Base-by-base conservation (phyloP, 2,888 invertebrate genomes). In the Netelia inedita region DNA sequence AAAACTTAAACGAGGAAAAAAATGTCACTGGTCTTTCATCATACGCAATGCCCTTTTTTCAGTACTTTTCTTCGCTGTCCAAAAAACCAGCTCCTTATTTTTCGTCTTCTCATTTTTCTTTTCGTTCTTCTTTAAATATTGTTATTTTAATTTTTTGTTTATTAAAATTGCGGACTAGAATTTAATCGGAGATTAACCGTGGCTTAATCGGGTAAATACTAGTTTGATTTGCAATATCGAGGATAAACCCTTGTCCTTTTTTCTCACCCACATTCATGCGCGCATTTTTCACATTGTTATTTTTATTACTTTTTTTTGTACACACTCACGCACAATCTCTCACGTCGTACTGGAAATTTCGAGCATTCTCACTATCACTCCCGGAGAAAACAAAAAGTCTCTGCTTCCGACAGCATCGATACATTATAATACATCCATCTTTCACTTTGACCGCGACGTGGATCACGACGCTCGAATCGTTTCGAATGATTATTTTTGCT, bases 171-270 rank as follows among this genome's bases (percentile, higher is more conserved):
- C 90, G 90, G 93, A 93, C 93, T 93, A 93, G 92, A 93, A 92
- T 91, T 93, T 92, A 92, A 92, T 92, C 89, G 89, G 89, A 92
- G 91, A 92, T 92, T 91, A 92, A 92, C 92, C 89, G 88, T 90
- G 89, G 91, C 91, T 92, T 92, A 92, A 91, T 92, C 91, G 91
- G 91, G 89, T 93, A 92, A 92, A 92, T 91, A 92, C 92, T 92
- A 92, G 90, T 93, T 93, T 92, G 92, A 92, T 93, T 93, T 90
- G 88, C 91, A 92, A 90, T 85, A 90, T 91, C 91, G 90, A 91
- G 89, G 90, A 89, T 90, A 88, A 89, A 86, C 87, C 87, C 87
- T 84, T 87, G 85, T 86, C 85, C 79, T 76, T 76, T 57, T 82
- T 21, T 57, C 65, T 57, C 41, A 75, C 41, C 8, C 43, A 16